Evolutionary conservation across 2,797 vertebrate genomes (phyloP), one percentile per base, ranked within the genome.

Genomic region (Notolepis coatsorum): DNA sequence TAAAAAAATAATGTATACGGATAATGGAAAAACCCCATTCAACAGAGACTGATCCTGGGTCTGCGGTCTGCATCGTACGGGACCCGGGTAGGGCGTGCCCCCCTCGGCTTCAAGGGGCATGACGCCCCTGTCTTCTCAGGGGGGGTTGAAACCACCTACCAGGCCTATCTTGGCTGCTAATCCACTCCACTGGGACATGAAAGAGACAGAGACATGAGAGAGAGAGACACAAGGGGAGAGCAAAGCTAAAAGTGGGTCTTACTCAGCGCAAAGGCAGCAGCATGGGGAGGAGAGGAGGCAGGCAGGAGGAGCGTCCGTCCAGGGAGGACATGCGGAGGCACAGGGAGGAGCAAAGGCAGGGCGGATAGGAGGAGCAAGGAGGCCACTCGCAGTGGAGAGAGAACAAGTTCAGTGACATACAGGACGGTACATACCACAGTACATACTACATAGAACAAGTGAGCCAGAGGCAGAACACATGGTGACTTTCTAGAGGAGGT

Each of bases 151-250:
- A 20, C 82, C 91, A 98, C 97, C 94, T 98, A 98, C 97, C 97
- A 96, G 96, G 93, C 95, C 96, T 88, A 98, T 96, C 93, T 95
- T 96, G 92, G 94, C 90, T 85, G 92, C 94, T 91, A 95, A 88
- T 94, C 94, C 95, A 92, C 93, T 94, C 92, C 96, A 96, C 97
- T 98, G 93, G 90, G 69, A 88, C 42, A 85, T 80, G 88, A 23
- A 91, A 94, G 81, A 95, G 89, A 94, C 61, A 92, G 81, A 93
- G 82, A 92, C 24, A 86, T n/a, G 38, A 81, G 75, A 79, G 62
- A 84, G 37, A 71, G 50, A 47, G 65, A 75, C 30, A 66, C 2
- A 76, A 30, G 52, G 50, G 28, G 47, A 43, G n/a, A n/a, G n/a
- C 58, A 73, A 52, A 63, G 50, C 75, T 68, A 71, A 80, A 73